These are phyloP conservation scores for Ormyrus labotus DNA, from an alignment of 2,888 invertebrate species.

Conservation along the genomic window DNA sequence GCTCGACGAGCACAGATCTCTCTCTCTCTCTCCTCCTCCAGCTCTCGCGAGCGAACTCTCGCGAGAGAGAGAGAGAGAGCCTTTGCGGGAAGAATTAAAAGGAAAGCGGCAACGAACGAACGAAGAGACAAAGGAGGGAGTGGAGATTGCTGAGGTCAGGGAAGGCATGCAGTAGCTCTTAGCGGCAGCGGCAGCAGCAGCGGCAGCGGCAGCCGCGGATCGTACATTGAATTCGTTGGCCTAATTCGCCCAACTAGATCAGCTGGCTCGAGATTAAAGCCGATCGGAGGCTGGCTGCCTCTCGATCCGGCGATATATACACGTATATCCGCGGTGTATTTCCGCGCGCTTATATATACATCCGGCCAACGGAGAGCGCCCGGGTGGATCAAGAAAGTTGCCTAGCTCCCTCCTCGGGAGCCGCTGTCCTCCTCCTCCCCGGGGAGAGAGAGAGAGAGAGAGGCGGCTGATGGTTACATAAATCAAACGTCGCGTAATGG, in stretches of 20 bases:
- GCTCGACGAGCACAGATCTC: too few relatives aligned
- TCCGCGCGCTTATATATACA: background rate
- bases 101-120: background rate
- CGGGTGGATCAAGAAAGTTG: conserved; percentile 17
- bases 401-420: too few relatives aligned
- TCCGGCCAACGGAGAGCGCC: conserved; percentile 11
- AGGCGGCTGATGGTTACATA: conserved; percentile 21
- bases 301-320: background rate
- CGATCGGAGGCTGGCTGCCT: conserved; percentile 18
- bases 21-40: too few relatives aligned
- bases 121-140: background rate
- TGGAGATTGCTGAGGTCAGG: conserved; percentile 5
- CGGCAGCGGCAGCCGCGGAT: background rate
- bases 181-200: background rate
- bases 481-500: conserved; percentile 50
- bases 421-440: background rate
- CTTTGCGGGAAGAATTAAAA: background rate
- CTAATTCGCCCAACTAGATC: conserved; percentile 56
- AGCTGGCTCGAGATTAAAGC: conserved; percentile 44
- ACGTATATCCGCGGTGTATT: background rate
- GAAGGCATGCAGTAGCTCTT: background rate
- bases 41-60: too few relatives aligned
- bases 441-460: background rate
- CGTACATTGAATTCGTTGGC: conserved; percentile 49
- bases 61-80: too few relatives aligned